Percentiles rank a stretch among this genome's conserved stretches.
phyloP scores from a whole-genome alignment of 2,113 vertebrate genomes.

The Varanus salvator region DNA sequence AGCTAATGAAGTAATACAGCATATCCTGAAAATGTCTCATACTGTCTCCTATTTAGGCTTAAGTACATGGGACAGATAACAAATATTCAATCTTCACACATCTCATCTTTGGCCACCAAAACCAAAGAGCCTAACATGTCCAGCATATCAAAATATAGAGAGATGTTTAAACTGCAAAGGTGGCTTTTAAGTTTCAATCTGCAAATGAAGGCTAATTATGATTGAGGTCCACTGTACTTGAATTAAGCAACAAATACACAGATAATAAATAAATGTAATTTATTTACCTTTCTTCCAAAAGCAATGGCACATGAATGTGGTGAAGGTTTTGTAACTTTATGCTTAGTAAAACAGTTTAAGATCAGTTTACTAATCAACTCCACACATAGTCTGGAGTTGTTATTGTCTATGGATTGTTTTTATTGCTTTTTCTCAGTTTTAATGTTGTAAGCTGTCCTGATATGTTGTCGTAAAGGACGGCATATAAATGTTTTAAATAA shows the following conservation, averaged over 20 bases:
- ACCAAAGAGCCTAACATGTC: background rate
- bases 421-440: too few species aligned
- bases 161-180: background rate
- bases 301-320: too few species aligned
- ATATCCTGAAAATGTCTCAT: background rate
- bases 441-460: too few species aligned
- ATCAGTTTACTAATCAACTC: background rate
- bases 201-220: background rate
- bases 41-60: background rate
- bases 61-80: background rate
- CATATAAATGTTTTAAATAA: too few species aligned
- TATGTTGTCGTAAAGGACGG: too few species aligned
- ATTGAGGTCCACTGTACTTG: background rate
- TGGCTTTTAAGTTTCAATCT: background rate
- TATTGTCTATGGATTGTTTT: too few species aligned
- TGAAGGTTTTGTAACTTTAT: background rate
- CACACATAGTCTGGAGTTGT: background rate
- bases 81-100: background rate
- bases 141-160: background rate
- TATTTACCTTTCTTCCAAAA: too few species aligned
- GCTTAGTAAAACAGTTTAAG: background rate
- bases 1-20: background rate
- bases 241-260: background rate
- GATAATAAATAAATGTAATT: background rate
- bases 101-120: background rate